phyloP scores from a whole-genome alignment of 2,888 invertebrate genomes.

The Acanthosoma haemorrhoidale region DNA sequence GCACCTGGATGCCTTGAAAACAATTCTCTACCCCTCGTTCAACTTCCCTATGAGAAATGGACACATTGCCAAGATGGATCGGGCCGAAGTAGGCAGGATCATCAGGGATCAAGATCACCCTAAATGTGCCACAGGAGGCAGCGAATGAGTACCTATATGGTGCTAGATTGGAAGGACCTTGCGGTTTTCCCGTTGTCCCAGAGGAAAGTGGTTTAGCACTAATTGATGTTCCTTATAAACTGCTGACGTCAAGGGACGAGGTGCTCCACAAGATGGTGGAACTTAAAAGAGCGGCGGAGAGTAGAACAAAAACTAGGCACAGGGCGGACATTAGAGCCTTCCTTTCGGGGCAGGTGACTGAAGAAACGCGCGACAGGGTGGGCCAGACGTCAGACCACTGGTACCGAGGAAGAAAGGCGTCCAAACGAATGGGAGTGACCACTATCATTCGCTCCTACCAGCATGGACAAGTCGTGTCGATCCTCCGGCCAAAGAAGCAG shows the following conservation, averaged over 20 bases:
- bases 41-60: slow-evolving; percentile 20
- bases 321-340: not conserved
- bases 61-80: not conserved
- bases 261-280: not conserved
- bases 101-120: slow-evolving; percentile 16
- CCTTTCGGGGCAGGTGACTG: not conserved
- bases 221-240: slow-evolving; percentile 18
- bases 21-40: not conserved
- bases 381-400: not conserved
- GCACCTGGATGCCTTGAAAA: not conserved
- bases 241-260: slow-evolving; percentile 9
- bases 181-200: not conserved
- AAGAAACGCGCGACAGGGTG: not conserved
- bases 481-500: too few relatives aligned
- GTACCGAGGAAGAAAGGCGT: not conserved
- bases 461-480: too few relatives aligned
- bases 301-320: not conserved
- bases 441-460: too few relatives aligned
- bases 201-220: not conserved
- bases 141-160: slow-evolving; percentile 26
- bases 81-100: slow-evolving; percentile 5
- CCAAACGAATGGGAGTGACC: not conserved
- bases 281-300: not conserved
- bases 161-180: not conserved
- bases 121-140: slow-evolving; percentile 20